Conservation (phyloP, 2,888 invertebrate genomes). For the Andrena flavipes region DNA sequence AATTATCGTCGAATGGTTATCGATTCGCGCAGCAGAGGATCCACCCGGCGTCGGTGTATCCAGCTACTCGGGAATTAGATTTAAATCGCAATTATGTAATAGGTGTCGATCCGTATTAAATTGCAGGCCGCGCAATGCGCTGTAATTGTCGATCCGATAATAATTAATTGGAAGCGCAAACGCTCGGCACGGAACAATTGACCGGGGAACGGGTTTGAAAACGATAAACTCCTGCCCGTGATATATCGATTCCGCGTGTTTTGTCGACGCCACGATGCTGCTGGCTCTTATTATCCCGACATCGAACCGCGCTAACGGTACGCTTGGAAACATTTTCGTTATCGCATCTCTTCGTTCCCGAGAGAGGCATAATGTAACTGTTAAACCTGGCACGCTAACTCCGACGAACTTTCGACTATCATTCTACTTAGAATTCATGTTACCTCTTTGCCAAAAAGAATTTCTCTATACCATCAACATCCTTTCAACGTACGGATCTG, state of each 20-base stretch:
- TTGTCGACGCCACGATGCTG: neutral
- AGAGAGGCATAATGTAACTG: constrained; percentile 1
- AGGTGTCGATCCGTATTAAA: constrained; percentile 34
- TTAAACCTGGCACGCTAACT: constrained; percentile 3
- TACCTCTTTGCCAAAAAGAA: neutral
- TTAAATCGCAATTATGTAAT: constrained; percentile 45
- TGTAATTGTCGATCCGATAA: constrained; percentile 32
- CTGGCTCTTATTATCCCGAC: neutral
- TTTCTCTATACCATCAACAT: neutral
- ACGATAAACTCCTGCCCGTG: constrained; percentile 12
- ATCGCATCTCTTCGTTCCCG: constrained; percentile 2
- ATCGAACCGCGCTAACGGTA: neutral
- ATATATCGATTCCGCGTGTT: constrained; percentile 8
- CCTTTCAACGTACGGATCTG: no score
- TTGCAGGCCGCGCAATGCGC: constrained; percentile 27
- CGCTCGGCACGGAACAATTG: neutral
- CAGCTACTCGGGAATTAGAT: constrained; percentile 42
- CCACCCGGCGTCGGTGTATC: neutral
- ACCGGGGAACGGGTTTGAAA: neutral
- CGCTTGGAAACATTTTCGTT: constrained; percentile 17
- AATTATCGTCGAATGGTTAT: constrained; percentile 22
- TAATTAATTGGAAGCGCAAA: constrained; percentile 40
- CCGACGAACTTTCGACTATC: neutral
- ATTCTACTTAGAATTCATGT: neutral
- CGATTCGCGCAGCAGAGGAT: constrained; percentile 1